Evolutionary conservation across 92 coral and sea anemone species (phyloP).

Genomic region (Zoanthus sansibaricus): DNA sequence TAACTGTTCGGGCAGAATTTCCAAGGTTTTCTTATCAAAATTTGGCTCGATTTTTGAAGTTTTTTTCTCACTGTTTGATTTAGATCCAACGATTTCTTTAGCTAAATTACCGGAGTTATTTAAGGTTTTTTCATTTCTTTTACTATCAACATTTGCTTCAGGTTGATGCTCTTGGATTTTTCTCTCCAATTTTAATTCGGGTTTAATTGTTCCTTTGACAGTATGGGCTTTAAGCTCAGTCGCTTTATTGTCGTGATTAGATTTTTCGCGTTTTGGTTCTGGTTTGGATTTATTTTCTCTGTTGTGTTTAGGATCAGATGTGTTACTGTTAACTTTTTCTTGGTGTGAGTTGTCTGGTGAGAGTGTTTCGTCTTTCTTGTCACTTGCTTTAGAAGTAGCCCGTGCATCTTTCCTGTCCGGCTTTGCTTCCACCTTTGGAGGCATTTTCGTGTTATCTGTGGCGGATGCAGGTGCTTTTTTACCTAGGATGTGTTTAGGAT

Average conservation of each 20-base stretch:
- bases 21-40: not conserved
- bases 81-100: not conserved
- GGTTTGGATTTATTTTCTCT: not conserved
- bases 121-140: not conserved
- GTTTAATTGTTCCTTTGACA: not conserved
- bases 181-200: not conserved
- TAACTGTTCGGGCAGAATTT: constrained; percentile 3
- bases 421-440: not conserved
- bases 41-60: not conserved
- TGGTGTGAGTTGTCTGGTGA: constrained; percentile 7
- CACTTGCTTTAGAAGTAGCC: not conserved
- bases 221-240: not conserved
- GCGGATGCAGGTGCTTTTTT: constrained; percentile 11
- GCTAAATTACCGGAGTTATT: not conserved
- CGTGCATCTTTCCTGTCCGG: not conserved
- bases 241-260: not conserved
- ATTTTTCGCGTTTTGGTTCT: not conserved
- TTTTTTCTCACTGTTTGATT: not conserved
- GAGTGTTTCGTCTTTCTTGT: not conserved
- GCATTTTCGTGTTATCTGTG: not conserved
- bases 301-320: not conserved
- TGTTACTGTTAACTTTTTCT: not conserved
- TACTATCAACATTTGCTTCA: constrained; percentile 8
- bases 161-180: not conserved
- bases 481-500: constrained; percentile 1